Conservation (phyloP, 2,113 vertebrate genomes). For the Ramphastos sulfuratus region DNA sequence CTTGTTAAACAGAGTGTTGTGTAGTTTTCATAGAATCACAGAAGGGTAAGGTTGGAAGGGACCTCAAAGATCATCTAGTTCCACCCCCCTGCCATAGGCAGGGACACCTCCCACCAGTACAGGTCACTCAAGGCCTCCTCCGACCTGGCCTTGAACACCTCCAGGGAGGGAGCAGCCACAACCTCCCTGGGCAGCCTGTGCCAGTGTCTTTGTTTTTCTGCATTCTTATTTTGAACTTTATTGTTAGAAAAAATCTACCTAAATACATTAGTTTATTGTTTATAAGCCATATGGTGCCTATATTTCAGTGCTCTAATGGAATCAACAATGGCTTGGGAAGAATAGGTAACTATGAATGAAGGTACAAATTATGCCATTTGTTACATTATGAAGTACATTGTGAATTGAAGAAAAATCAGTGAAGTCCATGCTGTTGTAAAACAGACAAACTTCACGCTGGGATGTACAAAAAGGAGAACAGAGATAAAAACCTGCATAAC, state of each 20-base stretch:
- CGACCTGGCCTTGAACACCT: no score
- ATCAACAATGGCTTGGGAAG: neutral
- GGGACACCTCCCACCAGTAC: no score
- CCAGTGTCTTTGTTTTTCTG: neutral
- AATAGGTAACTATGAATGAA: neutral
- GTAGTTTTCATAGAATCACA: neutral
- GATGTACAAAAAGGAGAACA: neutral
- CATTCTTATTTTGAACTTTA: neutral
- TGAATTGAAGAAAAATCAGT: neutral
- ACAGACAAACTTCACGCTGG: neutral
- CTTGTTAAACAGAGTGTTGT: neutral
- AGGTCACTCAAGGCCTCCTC: no score
- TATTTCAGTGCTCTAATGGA: neutral
- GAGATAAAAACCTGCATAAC: accelerated
- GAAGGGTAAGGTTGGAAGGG: no score
- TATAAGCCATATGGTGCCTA: neutral
- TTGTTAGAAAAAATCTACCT: neutral
- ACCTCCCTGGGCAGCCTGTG: no score
- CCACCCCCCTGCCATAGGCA: no score
- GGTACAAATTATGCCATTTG: accelerated
- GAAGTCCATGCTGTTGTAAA: neutral
- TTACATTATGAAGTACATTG: neutral
- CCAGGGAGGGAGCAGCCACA: no score
- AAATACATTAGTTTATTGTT: neutral
- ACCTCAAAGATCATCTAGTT: no score